Evolutionary conservation across 2,797 vertebrate species (phyloP), one percentile per base, ranked within the genome.

Genomic region (Syngnathus rostellatus): DNA sequence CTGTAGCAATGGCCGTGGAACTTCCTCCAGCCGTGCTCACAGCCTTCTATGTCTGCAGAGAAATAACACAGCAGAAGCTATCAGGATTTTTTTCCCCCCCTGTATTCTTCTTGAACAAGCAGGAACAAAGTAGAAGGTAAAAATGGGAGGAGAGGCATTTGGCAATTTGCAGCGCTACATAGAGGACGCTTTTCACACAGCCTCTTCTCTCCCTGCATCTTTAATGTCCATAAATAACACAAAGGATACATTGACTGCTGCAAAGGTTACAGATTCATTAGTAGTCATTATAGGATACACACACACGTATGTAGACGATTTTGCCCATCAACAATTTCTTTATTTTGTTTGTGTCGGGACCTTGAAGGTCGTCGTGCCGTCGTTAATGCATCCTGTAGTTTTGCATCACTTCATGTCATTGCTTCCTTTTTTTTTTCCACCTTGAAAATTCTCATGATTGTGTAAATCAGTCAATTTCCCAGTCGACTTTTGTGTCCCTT

Each of bases 1-100:
- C 93, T 94, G 82, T 97, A 98, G 81, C 96, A 98, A 84, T 96
- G 94, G 12, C 95, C 97, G 50, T 97, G 96, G 86, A 98, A 99
- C 86, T 99, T 99, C 86, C 90, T 94, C 97, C 97, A 99, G 71
- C 92, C 91, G 0, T 92, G 94, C 62, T 98, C 95, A 0, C 97
- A 99, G 43, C 94, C 95, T 80, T 98, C 95, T 0, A 96, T 91
- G 85, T 98, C 97, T 99, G 84, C 1, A 41, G 14, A 75, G 6
- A 61, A 11, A 62, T n/a, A 39, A 5, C 5, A 4, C 5, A 2
- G 55, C 25, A 6, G 55, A 58, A 31, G 55, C 55, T 57, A 16
- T 57, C 40, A 51, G 50, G 7, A n/a, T 21, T 51, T 51, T 11
- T 4, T 45, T 25, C 25, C 25, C 25, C n/a, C 25, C 63, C 21